Conservation (phyloP, 2,113 vertebrate species). For the Lophura nycthemera region DNA sequence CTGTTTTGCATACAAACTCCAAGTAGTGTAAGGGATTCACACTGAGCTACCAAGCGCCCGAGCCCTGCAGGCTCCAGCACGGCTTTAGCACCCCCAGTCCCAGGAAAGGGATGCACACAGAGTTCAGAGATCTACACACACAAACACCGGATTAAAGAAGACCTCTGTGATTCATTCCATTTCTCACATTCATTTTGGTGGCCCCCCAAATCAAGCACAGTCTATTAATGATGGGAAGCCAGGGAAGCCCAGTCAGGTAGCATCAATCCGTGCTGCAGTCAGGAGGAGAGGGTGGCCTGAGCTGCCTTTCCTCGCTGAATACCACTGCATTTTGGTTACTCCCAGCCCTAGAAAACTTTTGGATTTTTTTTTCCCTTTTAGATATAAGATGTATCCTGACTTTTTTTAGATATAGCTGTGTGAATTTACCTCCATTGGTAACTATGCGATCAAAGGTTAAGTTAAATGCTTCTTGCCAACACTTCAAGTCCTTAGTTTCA, state of each 20-base stretch:
- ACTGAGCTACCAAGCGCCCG: not conserved
- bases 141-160: not conserved
- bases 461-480: not conserved
- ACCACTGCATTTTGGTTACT: not conserved
- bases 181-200: not conserved
- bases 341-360: not conserved
- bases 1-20: constrained; percentile 18
- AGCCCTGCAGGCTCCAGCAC: not conserved
- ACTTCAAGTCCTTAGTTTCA: not conserved
- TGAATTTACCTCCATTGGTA: not conserved
- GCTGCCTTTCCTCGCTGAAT: not conserved
- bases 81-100: not conserved
- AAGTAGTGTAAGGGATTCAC: not conserved
- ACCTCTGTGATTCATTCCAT: not conserved
- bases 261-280: not conserved
- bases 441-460: not conserved
- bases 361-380: not conserved
- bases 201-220: not conserved
- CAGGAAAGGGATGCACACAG: not conserved
- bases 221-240: not conserved
- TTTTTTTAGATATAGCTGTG: not conserved
- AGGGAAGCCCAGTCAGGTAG: not conserved
- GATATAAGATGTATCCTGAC: not conserved
- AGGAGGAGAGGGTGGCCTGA: not conserved
- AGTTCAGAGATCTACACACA: not conserved